These are phyloP conservation scores for Branchinecta lindahli DNA, from an alignment of 1,140 invertebrate species.

Conservation along the genomic window DNA sequence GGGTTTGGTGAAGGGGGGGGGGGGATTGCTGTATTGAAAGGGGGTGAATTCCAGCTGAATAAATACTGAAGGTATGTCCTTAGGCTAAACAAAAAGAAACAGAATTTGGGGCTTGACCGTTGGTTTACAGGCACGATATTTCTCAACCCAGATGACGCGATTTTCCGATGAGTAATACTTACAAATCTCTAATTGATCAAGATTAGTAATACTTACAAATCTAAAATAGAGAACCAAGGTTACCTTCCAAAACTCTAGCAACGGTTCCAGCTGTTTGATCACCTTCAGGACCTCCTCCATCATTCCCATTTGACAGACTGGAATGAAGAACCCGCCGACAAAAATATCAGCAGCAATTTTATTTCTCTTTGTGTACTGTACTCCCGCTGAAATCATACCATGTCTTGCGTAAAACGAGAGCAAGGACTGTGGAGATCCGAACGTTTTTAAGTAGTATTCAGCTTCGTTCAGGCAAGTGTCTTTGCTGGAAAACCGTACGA, in stretches of 20 bases:
- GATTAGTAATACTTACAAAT: too few relatives aligned
- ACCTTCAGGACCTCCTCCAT: conserved; percentile 41
- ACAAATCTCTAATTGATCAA: too few relatives aligned
- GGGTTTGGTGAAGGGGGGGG: too few relatives aligned
- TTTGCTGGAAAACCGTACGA: not conserved
- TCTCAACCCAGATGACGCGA: too few relatives aligned
- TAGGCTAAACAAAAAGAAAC: too few relatives aligned
- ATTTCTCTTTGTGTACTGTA: conserved; percentile 46
- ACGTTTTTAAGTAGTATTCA: conserved; percentile 47
- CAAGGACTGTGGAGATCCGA: conserved; percentile 48
- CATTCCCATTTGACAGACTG: conserved; percentile 43
- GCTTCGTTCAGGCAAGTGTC: conserved; percentile 13
- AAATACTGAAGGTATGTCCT: too few relatives aligned
- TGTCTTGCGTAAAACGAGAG: conserved; percentile 51
- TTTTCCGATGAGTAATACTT: too few relatives aligned
- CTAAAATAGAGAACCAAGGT: conserved; percentile 16
- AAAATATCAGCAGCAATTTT: conserved; percentile 47
- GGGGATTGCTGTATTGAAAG: too few relatives aligned
- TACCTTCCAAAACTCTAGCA: conserved; percentile 46
- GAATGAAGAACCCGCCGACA: conserved; percentile 47
- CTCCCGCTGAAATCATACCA: conserved; percentile 39
- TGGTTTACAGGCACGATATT: too few relatives aligned
- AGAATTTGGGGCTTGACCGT: too few relatives aligned
- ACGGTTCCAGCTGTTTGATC: conserved; percentile 43
- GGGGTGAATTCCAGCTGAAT: too few relatives aligned